Base-by-base conservation (phyloP, 2,888 invertebrate species). In the Papilio protenor region DNA sequence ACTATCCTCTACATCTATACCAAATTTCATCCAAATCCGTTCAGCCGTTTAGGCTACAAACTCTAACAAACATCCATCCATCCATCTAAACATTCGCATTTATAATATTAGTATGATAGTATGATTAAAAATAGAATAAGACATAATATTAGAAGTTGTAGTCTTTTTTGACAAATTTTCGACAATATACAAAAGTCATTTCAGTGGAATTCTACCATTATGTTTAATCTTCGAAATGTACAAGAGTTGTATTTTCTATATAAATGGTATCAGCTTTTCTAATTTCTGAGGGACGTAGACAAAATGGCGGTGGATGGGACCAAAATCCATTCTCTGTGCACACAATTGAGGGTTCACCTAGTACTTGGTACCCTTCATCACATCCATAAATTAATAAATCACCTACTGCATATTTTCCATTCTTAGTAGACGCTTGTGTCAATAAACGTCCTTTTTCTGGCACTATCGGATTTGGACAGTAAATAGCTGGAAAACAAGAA, bases 261-360 rank as follows among this genome's bases (percentile, higher is more conserved):
- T 87, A 91, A 57, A 94, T 94, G 0, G 93, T 93, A 75, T 94
- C 93, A 0, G 91, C 80, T 79, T 90, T 91, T 11, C 86, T 84
- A 16, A 90, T 86, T 57, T 91, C 89, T 0, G 91, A 88, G 0
- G 91, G 92, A 0, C 87, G 89, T 2, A 93, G 84, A 96, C 98
- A 98, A 88, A 97, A 96, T 72, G 98, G 98, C 16, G 97, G 96
- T 33, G 97, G 97, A 89, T 98, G 97, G 2, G 98, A 98, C 98
- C 98, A 98, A 87, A 96, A 97, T 71, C 98, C 98, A 80, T 96
- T 97, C 89, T 98, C 98, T 10, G 97, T 98, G 92, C 98, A 98
- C 70, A 98, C 97, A 83, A 97, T 97, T 80, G 97, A 97, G 0
- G 96, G 96, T 88, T 98, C 97, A 6, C 98, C 98, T 47, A 96